These are phyloP conservation scores for Graphium colonna DNA, from an alignment of 2,888 invertebrate genomes.

Conservation along the genomic window DNA sequence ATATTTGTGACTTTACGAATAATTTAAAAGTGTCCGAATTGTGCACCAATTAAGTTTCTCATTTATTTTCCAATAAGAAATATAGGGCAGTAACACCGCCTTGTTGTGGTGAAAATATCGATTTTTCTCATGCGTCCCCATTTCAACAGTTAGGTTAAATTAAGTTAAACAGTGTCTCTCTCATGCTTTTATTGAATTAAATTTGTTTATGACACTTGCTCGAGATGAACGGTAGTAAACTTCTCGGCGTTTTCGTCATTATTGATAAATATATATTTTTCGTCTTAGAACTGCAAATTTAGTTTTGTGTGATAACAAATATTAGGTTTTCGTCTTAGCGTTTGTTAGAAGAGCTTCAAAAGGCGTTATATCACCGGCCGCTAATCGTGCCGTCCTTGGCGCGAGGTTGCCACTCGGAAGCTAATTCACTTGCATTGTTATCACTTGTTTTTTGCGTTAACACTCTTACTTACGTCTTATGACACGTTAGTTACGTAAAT, in stretches of 20 bases:
- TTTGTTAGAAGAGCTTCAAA: slow-evolving; percentile 26
- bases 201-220: neutral
- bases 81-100: slow-evolving; percentile 25
- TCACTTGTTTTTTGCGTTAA: slow-evolving; percentile 12
- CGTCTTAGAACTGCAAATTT: too few species aligned
- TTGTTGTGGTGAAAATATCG: slow-evolving; percentile 62
- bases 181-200: neutral
- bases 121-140: slow-evolving; percentile 62
- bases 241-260: neutral
- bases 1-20: too few species aligned
- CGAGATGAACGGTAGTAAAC: neutral
- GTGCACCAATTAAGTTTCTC: too few species aligned
- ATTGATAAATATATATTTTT: too few species aligned
- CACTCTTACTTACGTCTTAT: neutral
- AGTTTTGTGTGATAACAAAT: too few species aligned
- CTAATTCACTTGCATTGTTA: slow-evolving; percentile 25
- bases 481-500: neutral
- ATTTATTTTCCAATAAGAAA: slow-evolving; percentile 41
- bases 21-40: too few species aligned
- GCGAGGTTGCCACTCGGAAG: slow-evolving; percentile 25
- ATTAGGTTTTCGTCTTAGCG: neutral
- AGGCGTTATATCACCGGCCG: slow-evolving; percentile 37
- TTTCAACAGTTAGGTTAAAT: slow-evolving; percentile 26
- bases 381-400: slow-evolving; percentile 48
- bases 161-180: neutral